Evolutionary conservation across 1,140 invertebrate species (phyloP), one percentile per base, ranked within the genome.

Genomic region (Lepidostoma basale): DNA sequence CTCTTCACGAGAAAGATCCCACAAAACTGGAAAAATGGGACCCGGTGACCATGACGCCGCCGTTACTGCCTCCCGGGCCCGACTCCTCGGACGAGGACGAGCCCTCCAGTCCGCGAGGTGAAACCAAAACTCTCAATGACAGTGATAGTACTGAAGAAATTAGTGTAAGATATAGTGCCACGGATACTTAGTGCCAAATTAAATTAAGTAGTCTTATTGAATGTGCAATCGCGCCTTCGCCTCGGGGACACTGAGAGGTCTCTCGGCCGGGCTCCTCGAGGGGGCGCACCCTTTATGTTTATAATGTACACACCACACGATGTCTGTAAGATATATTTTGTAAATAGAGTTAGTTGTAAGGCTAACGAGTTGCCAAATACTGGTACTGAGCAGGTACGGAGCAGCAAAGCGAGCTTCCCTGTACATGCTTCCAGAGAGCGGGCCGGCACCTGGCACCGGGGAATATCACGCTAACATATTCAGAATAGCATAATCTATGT

Each of bases 1-100:
- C 91, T 74, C 81, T 96, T 44, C 92, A 92, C 76, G 90, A 92
- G 59, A 93, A 93, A 74, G 91, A 94, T 81, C 90, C 92, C 0
- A 85, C 82, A 18, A 92, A 91, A 79, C 77, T 91, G 68, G 86
- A 86, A 62, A 86, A 88, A 54, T 85, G 87, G 76, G 85, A 88
- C 68, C 77, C 80, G 2, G 77, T 70, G 30, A 74, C 74, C 39
- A 67, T 74, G 36, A 63, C 74, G 25, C 68, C 73, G 3, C 45
- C 72, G 3, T 56, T 73, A 10, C 69, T 75, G 49, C 70, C 75
- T 62, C 69, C 75, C 12, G 75, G 76, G 59, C 75, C 76, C 45
- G 81, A 81, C 20, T 79, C 76, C 25, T 81, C 80, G 5, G 81
- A 82, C 42, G 80, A 83, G 23, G 82, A 83, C 68, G 82, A 82